A percentile compares a stretch with the other conserved stretches of the same genome.
These are phyloP conservation scores for Phyllotis vaccarum DNA, from an alignment of 2,797 vertebrate genomes.

Conservation along the genomic window DNA sequence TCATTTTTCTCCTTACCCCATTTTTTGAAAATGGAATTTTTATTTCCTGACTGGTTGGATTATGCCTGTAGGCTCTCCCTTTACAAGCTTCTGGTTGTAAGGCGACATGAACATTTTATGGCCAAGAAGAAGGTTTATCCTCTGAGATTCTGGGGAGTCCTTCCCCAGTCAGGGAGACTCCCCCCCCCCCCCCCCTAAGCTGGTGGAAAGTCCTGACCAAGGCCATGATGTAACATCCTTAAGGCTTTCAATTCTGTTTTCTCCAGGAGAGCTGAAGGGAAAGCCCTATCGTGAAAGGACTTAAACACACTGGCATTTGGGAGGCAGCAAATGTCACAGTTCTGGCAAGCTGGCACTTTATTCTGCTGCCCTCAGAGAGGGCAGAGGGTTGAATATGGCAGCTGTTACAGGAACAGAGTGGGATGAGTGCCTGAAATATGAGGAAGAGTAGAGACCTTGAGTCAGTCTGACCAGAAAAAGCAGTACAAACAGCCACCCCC, in stretches of 20 bases:
- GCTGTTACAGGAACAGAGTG: background rate
- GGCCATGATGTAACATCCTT: background rate
- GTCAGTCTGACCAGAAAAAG: background rate
- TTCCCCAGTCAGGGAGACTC: background rate
- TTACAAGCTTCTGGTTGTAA: background rate
- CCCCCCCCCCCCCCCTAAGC: background rate
- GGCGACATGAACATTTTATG: background rate
- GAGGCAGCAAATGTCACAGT: background rate
- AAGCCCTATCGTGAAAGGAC: background rate
- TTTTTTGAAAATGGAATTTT: background rate
- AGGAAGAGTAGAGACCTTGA: background rate
- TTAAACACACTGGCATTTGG: background rate
- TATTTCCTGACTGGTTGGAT: background rate
- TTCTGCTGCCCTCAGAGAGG: background rate
- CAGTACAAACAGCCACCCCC: background rate
- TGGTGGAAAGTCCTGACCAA: background rate
- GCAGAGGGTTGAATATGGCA: background rate
- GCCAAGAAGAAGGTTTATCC: background rate
- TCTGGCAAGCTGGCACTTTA: background rate
- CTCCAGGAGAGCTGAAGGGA: background rate
- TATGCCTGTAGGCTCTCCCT: background rate
- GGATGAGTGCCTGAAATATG: background rate
- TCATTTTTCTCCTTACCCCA: background rate
- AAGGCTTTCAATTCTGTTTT: slow-evolving; percentile 13
- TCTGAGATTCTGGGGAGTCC: background rate